Base-by-base conservation (phyloP, 2,113 vertebrate genomes). In the Xenus cinereus region DNA sequence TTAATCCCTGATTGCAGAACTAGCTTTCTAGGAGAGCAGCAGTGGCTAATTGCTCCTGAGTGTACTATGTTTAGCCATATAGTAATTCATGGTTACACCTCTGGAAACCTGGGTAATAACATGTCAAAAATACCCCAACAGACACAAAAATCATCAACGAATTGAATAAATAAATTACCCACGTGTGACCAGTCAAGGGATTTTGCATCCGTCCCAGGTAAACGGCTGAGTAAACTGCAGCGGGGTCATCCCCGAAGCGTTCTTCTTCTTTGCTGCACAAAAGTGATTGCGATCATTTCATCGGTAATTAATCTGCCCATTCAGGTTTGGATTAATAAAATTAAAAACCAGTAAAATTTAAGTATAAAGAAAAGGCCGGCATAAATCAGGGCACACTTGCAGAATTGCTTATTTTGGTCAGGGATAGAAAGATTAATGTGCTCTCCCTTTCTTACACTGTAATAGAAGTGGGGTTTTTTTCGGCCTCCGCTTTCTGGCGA, bases 141-240 rank as follows among this genome's bases (percentile, higher is more conserved):
- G 85, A 80, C 87, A 95, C 17, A 95, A 78, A 78, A 71, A 54
- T 92, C 84, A 95, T 94, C 80, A 92, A 95, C 48, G 9, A 74
- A 48, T 78, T 89, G 35, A 96, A 97, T 95, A 98, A 97, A 97
- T 48, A 67, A 97, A 93, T 98, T 97, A 97, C 46, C 73, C 71
- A 68, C 56, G 68, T 2, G 59, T 86, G 94, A 67, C 59, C 51
- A 76, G 78, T 69, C 67, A 90, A 86, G 75, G 89, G 80, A 46
- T 91, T 97, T 81, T 96, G 78, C 88, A 84, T 67, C 51, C 84
- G 96, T 79, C 84, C 82, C 88, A 96, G 86, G 97, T 92, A 95
- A 32, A 82, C 39, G 81, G 91, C 84, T 83, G 46, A 84, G 71
- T 60, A 59, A 93, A 87, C 18, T 59, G n/a, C 48, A 69, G 8